Percentiles rank a stretch among this genome's conserved stretches.
Conservation (phyloP, 2,113 vertebrate species). For the Vicugna pacos region DNA sequence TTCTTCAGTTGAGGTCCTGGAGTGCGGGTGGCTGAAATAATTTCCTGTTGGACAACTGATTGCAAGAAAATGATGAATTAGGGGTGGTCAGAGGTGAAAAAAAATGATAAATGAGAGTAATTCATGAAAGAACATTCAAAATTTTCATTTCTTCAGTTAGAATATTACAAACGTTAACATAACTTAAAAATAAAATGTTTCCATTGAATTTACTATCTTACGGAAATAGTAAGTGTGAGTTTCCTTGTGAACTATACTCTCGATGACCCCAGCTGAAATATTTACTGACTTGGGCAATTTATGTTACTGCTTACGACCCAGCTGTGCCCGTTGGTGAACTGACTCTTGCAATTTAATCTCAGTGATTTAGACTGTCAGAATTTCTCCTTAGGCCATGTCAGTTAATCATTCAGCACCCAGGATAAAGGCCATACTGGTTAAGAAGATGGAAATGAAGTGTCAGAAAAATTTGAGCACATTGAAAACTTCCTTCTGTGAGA, state of each 20-base stretch:
- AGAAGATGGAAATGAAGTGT: constrained; percentile 5
- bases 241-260: constrained; percentile 24
- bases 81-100: neutral
- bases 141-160: neutral
- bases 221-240: neutral
- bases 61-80: neutral
- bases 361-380: constrained; percentile 14
- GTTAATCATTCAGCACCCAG: neutral
- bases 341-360: neutral
- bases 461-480: neutral
- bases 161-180: constrained; percentile 3
- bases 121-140: constrained; percentile 12
- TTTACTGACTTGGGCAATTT: neutral
- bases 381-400: neutral
- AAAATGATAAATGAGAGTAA: neutral
- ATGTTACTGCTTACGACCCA: neutral
- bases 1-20: neutral
- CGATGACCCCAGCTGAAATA: neutral
- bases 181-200: neutral
- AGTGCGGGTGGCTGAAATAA: neutral
- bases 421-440: neutral
- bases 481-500: neutral
- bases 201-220: neutral
- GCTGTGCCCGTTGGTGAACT: neutral
- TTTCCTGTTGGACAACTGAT: constrained; percentile 26